phyloP scores from a whole-genome alignment of 2,888 invertebrate genomes.

The Anorthoa munda region DNA sequence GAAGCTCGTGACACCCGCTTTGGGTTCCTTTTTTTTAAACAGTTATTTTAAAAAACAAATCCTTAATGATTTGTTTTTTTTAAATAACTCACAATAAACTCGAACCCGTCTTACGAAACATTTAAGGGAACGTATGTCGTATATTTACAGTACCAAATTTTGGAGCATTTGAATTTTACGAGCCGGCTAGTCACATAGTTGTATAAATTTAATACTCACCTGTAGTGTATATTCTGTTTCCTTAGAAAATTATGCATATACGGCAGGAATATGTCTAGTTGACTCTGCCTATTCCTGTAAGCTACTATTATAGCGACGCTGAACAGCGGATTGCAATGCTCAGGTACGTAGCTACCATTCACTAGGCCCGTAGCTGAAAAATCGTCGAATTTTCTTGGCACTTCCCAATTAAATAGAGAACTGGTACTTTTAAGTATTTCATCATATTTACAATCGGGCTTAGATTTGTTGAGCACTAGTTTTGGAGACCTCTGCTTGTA shows the following conservation, averaged over 20 bases:
- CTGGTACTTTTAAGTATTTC: conserved; percentile 74
- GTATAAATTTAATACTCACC: conserved; percentile 73
- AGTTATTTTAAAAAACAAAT: too few species aligned
- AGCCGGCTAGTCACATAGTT: too few species aligned
- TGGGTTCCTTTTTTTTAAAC: too few species aligned
- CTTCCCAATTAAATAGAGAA: conserved; percentile 70
- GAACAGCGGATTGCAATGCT: conserved; percentile 83
- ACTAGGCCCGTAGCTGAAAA: conserved; percentile 75
- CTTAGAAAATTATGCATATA: conserved; percentile 97
- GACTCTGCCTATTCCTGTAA: conserved; percentile 93
- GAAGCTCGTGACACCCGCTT: too few species aligned
- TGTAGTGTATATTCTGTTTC: conserved; percentile 95
- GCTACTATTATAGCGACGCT: conserved; percentile 96
- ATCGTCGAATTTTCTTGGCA: conserved; percentile 73
- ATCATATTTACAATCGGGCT: conserved; percentile 80
- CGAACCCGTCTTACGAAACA: too few species aligned
- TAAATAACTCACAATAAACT: too few species aligned
- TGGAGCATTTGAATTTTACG: too few species aligned
- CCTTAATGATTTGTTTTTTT: too few species aligned
- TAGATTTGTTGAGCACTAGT: conserved; percentile 66
- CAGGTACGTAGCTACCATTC: conserved; percentile 81
- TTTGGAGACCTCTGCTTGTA: conserved; percentile 64
- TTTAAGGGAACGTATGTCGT: too few species aligned
- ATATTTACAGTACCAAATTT: too few species aligned
- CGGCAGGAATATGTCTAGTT: conserved; percentile 94